These are phyloP conservation scores for Rhingia rostrata DNA, from an alignment of 2,888 invertebrate species.

Conservation along the genomic window DNA sequence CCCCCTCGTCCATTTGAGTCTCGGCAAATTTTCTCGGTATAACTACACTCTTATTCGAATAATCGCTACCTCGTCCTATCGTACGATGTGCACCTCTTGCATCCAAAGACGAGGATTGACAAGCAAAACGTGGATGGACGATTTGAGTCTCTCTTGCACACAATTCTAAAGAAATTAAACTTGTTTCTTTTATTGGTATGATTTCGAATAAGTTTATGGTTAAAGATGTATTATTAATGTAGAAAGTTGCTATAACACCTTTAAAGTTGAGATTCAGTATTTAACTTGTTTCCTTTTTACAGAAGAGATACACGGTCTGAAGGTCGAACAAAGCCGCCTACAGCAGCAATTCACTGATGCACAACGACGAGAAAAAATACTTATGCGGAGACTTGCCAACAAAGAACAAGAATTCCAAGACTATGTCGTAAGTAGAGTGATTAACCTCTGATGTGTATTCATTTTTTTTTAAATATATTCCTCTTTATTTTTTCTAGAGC, in stretches of 20 bases:
- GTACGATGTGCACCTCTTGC: slow-evolving; percentile 55
- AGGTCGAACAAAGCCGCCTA: slow-evolving; percentile 90
- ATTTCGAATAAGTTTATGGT: slow-evolving; percentile 81
- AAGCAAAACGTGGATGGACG: slow-evolving; percentile 70
- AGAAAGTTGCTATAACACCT: slow-evolving; percentile 69
- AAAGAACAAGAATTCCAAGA: slow-evolving; percentile 99
- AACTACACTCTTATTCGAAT: slow-evolving; percentile 23
- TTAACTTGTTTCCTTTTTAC: slow-evolving; percentile 51
- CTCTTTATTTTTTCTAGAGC: slow-evolving; percentile 85
- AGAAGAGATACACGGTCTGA: slow-evolving; percentile 82
- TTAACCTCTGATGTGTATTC: background rate
- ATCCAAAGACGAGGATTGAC: slow-evolving; percentile 69
- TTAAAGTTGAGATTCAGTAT: slow-evolving; percentile 14
- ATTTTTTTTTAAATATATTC: background rate
- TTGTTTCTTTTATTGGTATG: slow-evolving; percentile 81
- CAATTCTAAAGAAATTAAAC: slow-evolving; percentile 79
- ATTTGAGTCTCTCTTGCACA: slow-evolving; percentile 70
- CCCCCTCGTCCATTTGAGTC: slow-evolving; percentile 39
- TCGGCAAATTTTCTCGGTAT: slow-evolving; percentile 53
- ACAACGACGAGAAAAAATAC: slow-evolving; percentile 94
- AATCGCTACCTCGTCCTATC: slow-evolving; percentile 58
- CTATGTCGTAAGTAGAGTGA: slow-evolving; percentile 90
- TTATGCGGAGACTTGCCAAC: slow-evolving; percentile 94
- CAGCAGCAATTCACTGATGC: slow-evolving; percentile 93
- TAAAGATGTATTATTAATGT: slow-evolving; percentile 58